A percentile compares a stretch with the other conserved stretches of the same genome.
Evolutionary conservation across 2,888 invertebrate species (phyloP).

Genomic region (Periphyllus acericola): DNA sequence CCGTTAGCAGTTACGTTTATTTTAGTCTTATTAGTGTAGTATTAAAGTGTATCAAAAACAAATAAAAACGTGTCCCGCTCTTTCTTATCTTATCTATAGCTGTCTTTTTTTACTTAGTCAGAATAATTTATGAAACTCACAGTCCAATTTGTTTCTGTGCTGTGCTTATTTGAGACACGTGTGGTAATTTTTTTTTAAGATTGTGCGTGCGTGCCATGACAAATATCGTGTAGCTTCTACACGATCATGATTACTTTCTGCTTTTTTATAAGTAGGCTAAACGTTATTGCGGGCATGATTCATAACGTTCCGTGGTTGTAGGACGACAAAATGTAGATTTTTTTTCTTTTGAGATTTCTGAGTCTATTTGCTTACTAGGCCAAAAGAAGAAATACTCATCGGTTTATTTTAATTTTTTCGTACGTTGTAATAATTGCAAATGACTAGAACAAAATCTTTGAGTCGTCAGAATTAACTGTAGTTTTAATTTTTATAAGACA

Average conservation of each 20-base stretch:
- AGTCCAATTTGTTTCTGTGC: slow-evolving; percentile 5
- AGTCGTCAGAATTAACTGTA: slow-evolving; percentile 2
- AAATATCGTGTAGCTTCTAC: slow-evolving; percentile 32
- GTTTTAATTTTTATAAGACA: neutral
- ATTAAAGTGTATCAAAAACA: neutral
- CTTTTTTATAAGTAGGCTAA: slow-evolving; percentile 49
- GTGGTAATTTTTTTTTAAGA: slow-evolving; percentile 14
- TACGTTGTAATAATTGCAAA: slow-evolving; percentile 4
- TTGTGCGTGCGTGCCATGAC: slow-evolving; percentile 13
- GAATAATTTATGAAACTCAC: slow-evolving; percentile 28
- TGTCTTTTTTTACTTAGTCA: neutral
- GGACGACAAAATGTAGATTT: slow-evolving; percentile 43
- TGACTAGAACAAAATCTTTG: slow-evolving; percentile 1
- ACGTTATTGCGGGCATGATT: slow-evolving; percentile 23
- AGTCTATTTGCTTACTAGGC: slow-evolving; percentile 45
- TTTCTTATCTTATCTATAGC: neutral
- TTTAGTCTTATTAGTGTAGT: neutral
- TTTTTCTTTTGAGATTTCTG: neutral
- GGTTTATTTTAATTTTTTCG: neutral
- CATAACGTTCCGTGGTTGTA: neutral
- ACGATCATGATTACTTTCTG: slow-evolving; percentile 41
- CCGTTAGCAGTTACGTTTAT: neutral
- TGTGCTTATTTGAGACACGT: slow-evolving; percentile 15
- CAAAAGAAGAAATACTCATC: neutral
- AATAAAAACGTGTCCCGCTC: neutral